phyloP scores from a whole-genome alignment of 2,113 vertebrate genomes.

The Hyperoodon ampullatus region DNA sequence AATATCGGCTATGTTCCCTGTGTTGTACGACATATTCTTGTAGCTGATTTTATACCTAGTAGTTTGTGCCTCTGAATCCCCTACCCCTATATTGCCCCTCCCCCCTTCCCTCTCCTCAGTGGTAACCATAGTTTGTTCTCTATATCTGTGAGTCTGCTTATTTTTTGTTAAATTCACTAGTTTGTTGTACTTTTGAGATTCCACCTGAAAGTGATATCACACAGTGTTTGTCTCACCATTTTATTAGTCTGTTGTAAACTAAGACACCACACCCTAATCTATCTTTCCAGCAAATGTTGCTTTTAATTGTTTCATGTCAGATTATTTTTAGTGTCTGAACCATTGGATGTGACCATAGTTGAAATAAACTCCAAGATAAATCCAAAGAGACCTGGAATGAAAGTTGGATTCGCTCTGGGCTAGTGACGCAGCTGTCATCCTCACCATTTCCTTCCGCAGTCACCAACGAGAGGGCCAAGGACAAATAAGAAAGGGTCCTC shows the following conservation, averaged over 20 bases:
- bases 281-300: neutral
- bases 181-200: neutral
- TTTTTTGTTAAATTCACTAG: neutral
- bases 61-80: neutral
- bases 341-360: neutral
- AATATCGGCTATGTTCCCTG: neutral
- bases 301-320: neutral
- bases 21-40: neutral
- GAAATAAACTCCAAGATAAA: neutral
- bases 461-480: neutral
- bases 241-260: neutral
- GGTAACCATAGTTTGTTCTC: neutral
- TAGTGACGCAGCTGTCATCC: neutral
- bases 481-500: neutral
- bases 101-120: neutral
- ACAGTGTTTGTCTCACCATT: neutral
- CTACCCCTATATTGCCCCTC: neutral
- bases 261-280: neutral
- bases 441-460: neutral
- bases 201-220: neutral
- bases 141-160: neutral
- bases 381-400: neutral
- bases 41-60: neutral
- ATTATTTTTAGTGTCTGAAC: neutral
- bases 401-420: neutral